Evolutionary conservation across 1,140 invertebrate genomes (phyloP).

Genomic region (Meloidogyne floridensis): DNA sequence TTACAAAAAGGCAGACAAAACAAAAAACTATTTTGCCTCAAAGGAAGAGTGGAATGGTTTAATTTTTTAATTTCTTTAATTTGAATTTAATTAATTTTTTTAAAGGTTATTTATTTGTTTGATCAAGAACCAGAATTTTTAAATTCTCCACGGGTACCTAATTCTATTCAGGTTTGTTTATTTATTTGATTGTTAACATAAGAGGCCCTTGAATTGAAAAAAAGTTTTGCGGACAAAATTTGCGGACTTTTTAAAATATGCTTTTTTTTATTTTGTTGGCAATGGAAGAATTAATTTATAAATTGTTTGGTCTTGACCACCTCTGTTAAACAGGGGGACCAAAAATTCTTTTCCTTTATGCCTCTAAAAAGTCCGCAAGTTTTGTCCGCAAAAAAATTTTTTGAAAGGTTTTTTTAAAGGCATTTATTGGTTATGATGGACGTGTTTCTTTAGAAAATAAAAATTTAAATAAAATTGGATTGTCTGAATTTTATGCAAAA

Average conservation of each 20-base stretch:
- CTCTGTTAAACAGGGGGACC: too few relatives aligned
- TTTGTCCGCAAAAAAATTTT: too few relatives aligned
- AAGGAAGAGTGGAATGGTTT: conserved; percentile 45
- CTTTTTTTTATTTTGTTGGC: background rate
- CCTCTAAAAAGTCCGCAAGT: too few relatives aligned
- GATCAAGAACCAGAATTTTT: conserved; percentile 37
- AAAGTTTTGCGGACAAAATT: too few relatives aligned
- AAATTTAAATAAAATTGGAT: conserved; percentile 29
- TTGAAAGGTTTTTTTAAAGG: conserved; percentile 37
- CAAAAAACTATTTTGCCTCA: conserved; percentile 36
- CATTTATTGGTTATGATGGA: conserved; percentile 61
- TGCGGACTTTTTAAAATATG: too few relatives aligned
- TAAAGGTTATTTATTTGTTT: conserved; percentile 41
- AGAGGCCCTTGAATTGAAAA: too few relatives aligned
- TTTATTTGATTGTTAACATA: background rate
- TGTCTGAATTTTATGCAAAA: conserved; percentile 36
- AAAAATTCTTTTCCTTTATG: too few relatives aligned
- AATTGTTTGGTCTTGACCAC: too few relatives aligned
- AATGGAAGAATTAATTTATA: too few relatives aligned
- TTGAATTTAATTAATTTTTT: background rate
- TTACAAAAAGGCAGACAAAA: conserved; percentile 41
- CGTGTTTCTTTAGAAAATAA: conserved; percentile 55
- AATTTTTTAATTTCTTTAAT: background rate
- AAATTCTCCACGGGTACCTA: conserved; percentile 30
- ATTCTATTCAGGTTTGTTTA: conserved; percentile 37